These are phyloP conservation scores for Chrysomallon squamiferum DNA, from an alignment of 1,140 invertebrate species.

Conservation along the genomic window DNA sequence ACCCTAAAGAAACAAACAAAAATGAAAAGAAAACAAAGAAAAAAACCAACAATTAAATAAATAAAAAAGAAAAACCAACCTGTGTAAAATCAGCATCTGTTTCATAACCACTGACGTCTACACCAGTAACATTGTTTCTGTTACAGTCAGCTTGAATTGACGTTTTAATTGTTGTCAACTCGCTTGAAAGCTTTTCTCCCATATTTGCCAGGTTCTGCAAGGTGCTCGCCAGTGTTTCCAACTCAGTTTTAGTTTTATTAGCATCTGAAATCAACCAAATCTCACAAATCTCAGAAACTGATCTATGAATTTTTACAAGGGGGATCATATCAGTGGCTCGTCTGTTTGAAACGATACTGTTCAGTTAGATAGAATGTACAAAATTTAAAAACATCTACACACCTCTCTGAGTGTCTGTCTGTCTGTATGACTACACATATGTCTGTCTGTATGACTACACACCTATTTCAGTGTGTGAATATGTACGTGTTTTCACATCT, in stretches of 20 bases:
- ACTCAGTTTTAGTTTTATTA: conserved; percentile 10
- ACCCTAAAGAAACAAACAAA: no score
- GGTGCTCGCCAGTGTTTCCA: conserved; percentile 12
- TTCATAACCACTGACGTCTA: conserved; percentile 5
- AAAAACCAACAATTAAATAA: no score
- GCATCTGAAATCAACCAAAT: conserved; percentile 25
- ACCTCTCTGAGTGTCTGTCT: no score
- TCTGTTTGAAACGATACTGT: no score
- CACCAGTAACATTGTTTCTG: conserved; percentile 1
- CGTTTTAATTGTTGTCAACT: conserved; percentile 19
- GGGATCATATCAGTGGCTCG: no score
- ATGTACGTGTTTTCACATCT: no score
- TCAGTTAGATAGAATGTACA: no score
- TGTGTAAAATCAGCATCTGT: conserved; percentile 16
- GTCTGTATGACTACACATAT: no score
- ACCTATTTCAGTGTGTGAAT: no score
- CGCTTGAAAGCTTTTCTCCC: conserved; percentile 7
- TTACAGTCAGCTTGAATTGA: neutral
- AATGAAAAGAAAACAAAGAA: neutral
- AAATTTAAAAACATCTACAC: no score
- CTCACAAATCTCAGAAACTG: neutral
- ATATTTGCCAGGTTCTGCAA: conserved; percentile 15
- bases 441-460: no score
- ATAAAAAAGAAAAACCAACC: conserved; percentile 5
- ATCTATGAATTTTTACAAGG: neutral